These are phyloP conservation scores for Phaethon lepturus DNA, from an alignment of 2,113 vertebrate species.

Conservation along the genomic window DNA sequence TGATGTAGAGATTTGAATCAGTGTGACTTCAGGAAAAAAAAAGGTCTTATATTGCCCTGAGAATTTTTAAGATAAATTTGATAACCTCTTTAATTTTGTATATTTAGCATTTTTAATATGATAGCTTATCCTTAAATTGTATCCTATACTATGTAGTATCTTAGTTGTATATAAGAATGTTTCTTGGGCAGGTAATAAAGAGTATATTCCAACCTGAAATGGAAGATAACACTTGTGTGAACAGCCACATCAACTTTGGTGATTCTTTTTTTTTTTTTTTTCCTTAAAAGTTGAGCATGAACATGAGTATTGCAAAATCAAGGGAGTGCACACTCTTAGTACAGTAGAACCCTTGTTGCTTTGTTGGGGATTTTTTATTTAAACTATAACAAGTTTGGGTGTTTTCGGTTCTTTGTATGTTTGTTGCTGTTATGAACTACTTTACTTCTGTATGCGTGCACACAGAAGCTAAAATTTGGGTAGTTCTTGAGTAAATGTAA, in stretches of 20 bases:
- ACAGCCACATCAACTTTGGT: not conserved
- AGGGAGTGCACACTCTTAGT: not conserved
- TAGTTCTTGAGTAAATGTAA: not conserved
- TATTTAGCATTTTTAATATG: not conserved
- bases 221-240: not conserved
- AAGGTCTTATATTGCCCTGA: not conserved
- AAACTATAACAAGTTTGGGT: rapidly evolving
- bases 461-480: not conserved
- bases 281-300: not conserved
- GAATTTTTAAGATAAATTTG: not conserved
- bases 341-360: not conserved
- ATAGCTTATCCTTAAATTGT: not conserved
- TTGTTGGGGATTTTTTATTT: not conserved
- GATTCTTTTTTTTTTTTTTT: not conserved
- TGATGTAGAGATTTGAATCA: not conserved
- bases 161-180: not conserved
- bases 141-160: not conserved
- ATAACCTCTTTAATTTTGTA: not conserved
- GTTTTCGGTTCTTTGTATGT: not conserved
- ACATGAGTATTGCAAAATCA: not conserved
- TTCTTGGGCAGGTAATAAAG: not conserved
- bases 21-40: not conserved
- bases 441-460: not conserved
- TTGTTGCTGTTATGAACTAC: not conserved
- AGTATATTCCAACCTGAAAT: not conserved